Evolutionary conservation across 2,797 vertebrate genomes (phyloP).

Genomic region (Erethizon dorsatum): DNA sequence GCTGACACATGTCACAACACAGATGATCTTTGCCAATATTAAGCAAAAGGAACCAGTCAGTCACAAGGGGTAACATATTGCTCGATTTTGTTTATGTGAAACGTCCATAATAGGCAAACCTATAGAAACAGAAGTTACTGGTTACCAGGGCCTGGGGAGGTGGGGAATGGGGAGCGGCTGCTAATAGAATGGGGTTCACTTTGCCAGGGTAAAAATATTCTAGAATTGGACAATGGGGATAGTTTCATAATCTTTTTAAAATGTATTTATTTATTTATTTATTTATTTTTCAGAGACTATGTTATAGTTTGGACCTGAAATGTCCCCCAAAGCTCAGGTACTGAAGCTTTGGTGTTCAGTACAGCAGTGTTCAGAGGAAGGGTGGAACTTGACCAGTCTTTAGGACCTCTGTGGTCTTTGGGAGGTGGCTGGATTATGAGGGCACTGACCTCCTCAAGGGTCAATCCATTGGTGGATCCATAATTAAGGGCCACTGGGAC

Average conservation of each 20-base stretch:
- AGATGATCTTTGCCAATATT: neutral
- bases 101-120: neutral
- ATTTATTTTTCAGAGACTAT: neutral
- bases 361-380: neutral
- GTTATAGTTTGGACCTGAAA: neutral
- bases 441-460: neutral
- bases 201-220: neutral
- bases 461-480: neutral
- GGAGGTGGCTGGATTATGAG: neutral
- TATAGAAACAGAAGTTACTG: neutral
- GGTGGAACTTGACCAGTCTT: neutral
- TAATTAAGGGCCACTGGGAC: neutral
- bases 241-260: neutral
- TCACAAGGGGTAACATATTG: neutral
- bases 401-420: neutral
- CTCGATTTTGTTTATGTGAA: neutral
- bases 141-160: neutral
- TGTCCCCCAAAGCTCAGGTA: neutral
- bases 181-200: neutral
- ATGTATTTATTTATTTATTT: neutral
- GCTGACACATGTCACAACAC: neutral
- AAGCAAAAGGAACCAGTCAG: neutral
- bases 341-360: neutral
- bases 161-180: neutral
- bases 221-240: neutral